These are phyloP conservation scores for Dryomyza anilis DNA, from an alignment of 2,888 invertebrate species.

Conservation along the genomic window DNA sequence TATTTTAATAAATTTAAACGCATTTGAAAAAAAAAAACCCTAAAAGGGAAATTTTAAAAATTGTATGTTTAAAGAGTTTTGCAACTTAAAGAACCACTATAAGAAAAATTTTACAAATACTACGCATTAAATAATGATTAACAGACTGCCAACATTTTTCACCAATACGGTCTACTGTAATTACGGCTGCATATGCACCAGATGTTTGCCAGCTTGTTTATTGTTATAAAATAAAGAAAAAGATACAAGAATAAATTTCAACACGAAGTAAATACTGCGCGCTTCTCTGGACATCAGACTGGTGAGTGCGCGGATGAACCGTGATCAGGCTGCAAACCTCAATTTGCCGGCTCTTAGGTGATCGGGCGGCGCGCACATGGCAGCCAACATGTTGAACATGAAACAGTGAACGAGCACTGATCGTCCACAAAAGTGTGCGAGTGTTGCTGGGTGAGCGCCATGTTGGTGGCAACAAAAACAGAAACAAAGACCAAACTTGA, in stretches of 20 bases:
- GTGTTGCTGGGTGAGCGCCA: not conserved
- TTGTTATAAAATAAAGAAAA: not conserved
- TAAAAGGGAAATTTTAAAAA: not conserved
- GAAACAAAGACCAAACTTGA: not conserved
- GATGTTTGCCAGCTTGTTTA: slow-evolving; percentile 17
- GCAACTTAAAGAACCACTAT: too few relatives aligned
- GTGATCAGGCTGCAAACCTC: not conserved
- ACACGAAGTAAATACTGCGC: slow-evolving; percentile 6
- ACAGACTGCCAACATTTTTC: not conserved
- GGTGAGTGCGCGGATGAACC: not conserved
- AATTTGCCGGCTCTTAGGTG: too few relatives aligned
- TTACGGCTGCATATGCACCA: slow-evolving; percentile 1
- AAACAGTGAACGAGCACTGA: slow-evolving; percentile 9
- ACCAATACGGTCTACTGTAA: not conserved
- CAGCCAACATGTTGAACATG: slow-evolving; percentile 12
- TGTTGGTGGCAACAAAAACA: not conserved
- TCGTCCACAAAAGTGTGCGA: not conserved
- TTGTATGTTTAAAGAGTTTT: not conserved
- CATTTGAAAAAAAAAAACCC: not conserved
- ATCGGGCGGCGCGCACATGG: slow-evolving; percentile 11
- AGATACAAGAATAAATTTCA: not conserved
- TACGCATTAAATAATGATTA: too few relatives aligned
- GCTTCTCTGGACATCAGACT: slow-evolving; percentile 3
- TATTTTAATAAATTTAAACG: too few relatives aligned
- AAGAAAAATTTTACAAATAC: too few relatives aligned